Evolutionary conservation across 2,888 invertebrate genomes (phyloP), one percentile per base, ranked within the genome.

Genomic region (Torymus tubicola): DNA sequence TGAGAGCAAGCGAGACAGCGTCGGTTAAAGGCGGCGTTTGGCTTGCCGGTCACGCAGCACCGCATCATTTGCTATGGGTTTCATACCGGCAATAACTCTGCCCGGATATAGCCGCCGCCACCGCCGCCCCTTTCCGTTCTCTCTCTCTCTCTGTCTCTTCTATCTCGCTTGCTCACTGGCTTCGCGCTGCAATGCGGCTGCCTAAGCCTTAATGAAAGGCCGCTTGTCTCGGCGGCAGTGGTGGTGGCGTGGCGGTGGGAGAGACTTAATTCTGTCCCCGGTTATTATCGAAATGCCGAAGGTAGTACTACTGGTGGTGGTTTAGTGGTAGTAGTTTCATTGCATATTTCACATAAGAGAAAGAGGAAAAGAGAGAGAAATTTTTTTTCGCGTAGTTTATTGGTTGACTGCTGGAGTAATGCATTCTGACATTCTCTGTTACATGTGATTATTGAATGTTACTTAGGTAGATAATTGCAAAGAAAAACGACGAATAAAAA

Each of bases 1-100:
- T 5, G 42, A 53, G 18, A 4, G 5, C 5, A 11, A 14, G 2
- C 10, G 31, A 57, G 60, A 42, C 31, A 31, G 31, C 31, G 31
- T 3, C 53, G 52, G 64, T 71, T 71, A 71, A 53, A 67, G 67
- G 57, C 18, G 13, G 60, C 50, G 55, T 55, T 72, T 78, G n/a
- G 55, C 60, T 87, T 84, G 84, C 90, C 85, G 85, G 87, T 90
- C 90, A 90, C 90, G 90, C 89, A 88, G 85, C 81, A 86, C 86
- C 88, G 89, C 88, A 89, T 90, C 90, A 89, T 90, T 90, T 90
- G 89, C 89, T 87, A 89, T 89, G 89, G 88, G 89, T 89, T 90
- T 89, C 88, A 90, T 90, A 89, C 87, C 87, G 86, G 88, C 87
- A 88, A 89, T 90, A 90, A 90, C 87, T 90, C 87, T 83, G 85